phyloP scores from a whole-genome alignment of 2,113 vertebrate species.

The Malurus alboscapulatus region DNA sequence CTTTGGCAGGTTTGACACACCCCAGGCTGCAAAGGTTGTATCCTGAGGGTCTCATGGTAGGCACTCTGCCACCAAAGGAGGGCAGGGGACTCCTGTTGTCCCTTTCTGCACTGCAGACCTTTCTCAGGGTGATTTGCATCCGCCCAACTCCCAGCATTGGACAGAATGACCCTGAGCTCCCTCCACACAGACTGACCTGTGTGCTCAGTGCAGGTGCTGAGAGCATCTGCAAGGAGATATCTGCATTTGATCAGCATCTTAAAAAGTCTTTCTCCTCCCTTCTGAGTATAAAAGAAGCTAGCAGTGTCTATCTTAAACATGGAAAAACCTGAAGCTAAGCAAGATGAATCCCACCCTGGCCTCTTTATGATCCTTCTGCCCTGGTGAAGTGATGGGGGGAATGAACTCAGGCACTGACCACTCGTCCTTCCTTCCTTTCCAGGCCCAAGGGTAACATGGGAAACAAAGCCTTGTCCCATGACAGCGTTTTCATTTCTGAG shows the following conservation, averaged over 20 bases:
- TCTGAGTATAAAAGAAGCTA: neutral
- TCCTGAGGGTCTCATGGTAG: neutral
- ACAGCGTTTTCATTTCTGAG: slow-evolving; percentile 85
- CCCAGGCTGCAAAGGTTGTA: neutral
- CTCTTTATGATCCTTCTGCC: neutral
- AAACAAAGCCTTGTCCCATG: slow-evolving; percentile 87
- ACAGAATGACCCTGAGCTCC: neutral
- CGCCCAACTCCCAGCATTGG: neutral
- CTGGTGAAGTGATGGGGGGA: neutral
- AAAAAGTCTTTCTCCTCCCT: neutral
- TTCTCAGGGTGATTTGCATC: neutral
- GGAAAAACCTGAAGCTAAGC: neutral
- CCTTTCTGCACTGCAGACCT: neutral
- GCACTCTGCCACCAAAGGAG: neutral
- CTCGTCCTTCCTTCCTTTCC: slow-evolving; percentile 11
- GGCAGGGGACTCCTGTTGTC: neutral
- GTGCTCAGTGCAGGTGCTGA: neutral
- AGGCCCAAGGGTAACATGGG: slow-evolving; percentile 83
- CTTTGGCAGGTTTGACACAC: neutral
- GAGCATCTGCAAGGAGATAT: neutral
- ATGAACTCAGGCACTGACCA: neutral
- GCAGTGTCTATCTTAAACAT: neutral
- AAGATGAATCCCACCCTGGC: neutral
- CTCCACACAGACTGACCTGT: neutral
- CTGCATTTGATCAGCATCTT: neutral